These are phyloP conservation scores for Bombylius major DNA, from an alignment of 2,888 invertebrate genomes.

Conservation along the genomic window DNA sequence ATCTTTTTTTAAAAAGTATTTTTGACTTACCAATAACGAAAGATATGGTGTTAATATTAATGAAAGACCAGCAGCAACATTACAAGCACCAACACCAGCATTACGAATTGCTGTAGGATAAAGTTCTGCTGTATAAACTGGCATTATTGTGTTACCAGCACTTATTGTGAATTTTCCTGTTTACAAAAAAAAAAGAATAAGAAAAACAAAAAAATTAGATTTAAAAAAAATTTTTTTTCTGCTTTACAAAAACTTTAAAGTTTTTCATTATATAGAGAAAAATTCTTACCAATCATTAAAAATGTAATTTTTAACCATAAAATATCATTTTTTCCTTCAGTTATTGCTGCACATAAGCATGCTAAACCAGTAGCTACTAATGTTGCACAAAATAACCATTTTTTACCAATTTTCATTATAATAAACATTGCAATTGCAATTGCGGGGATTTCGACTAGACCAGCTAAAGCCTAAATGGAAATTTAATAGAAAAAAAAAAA, in stretches of 20 bases:
- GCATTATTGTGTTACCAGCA: constrained; percentile 65
- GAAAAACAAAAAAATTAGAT: no score
- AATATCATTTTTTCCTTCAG: constrained; percentile 40
- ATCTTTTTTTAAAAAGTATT: no score
- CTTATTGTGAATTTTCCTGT: constrained; percentile 59
- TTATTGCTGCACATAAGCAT: constrained; percentile 49
- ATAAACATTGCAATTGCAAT: constrained; percentile 63
- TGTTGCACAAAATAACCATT: constrained; percentile 56
- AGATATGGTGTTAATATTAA: constrained; percentile 63
- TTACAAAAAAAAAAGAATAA: not conserved
- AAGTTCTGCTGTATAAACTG: constrained; percentile 59
- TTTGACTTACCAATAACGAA: constrained; percentile 55
- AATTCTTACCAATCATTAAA: constrained; percentile 52
- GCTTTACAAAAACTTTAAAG: constrained; percentile 2
- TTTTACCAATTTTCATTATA: constrained; percentile 58
- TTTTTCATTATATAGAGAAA: not conserved
- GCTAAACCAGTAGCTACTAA: constrained; percentile 56
- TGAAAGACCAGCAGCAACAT: constrained; percentile 62
- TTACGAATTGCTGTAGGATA: constrained; percentile 60
- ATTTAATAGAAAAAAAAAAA: constrained; percentile 10
- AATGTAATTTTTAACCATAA: constrained; percentile 60
- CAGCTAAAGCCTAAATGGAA: constrained; percentile 44
- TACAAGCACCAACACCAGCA: constrained; percentile 60
- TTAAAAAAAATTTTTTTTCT: not conserved
- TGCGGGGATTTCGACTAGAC: constrained; percentile 66